A percentile compares a stretch with the other conserved stretches of the same genome.
Conservation (phyloP, 2,888 invertebrate genomes). For the Cactoblastis cactorum region DNA sequence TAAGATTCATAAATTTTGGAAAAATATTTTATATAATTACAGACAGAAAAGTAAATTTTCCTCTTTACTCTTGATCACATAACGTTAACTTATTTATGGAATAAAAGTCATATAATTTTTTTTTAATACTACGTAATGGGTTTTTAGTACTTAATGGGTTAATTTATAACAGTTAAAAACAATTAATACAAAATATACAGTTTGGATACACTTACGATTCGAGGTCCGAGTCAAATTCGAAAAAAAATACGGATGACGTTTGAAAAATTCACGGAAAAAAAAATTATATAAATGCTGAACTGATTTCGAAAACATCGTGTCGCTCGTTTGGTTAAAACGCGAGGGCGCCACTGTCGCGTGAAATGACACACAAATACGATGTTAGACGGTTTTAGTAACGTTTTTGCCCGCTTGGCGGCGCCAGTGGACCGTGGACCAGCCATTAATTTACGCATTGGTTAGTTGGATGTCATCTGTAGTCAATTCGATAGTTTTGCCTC, state of each 20-base stretch:
- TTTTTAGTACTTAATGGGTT: slow-evolving; percentile 42
- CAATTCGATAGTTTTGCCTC: slow-evolving; percentile 22
- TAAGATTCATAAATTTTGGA: slow-evolving; percentile 23
- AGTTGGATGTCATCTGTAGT: slow-evolving; percentile 12
- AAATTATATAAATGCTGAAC: slow-evolving; percentile 28
- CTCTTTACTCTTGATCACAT: slow-evolving; percentile 28
- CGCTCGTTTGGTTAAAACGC: not conserved
- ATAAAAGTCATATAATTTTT: slow-evolving; percentile 24
- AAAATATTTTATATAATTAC: slow-evolving; percentile 23
- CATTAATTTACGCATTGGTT: slow-evolving; percentile 18
- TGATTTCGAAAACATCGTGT: slow-evolving; percentile 24
- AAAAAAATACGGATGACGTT: slow-evolving; percentile 18
- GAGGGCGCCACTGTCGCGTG: slow-evolving; percentile 7
- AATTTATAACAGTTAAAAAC: slow-evolving; percentile 32
- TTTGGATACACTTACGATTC: slow-evolving; percentile 17
- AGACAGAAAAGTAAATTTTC: slow-evolving; percentile 24
- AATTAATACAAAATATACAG: slow-evolving; percentile 65
- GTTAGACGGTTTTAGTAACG: slow-evolving; percentile 7
- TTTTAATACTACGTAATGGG: slow-evolving; percentile 36
- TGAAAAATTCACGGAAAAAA: slow-evolving; percentile 14
- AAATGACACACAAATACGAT: not conserved
- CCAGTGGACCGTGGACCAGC: slow-evolving; percentile 24
- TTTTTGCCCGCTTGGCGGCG: slow-evolving; percentile 10
- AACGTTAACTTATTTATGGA: slow-evolving; percentile 30
- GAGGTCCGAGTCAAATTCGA: slow-evolving; percentile 21